These are phyloP conservation scores for Ormyrus pomaceus DNA, from an alignment of 2,888 invertebrate species.

Conservation along the genomic window DNA sequence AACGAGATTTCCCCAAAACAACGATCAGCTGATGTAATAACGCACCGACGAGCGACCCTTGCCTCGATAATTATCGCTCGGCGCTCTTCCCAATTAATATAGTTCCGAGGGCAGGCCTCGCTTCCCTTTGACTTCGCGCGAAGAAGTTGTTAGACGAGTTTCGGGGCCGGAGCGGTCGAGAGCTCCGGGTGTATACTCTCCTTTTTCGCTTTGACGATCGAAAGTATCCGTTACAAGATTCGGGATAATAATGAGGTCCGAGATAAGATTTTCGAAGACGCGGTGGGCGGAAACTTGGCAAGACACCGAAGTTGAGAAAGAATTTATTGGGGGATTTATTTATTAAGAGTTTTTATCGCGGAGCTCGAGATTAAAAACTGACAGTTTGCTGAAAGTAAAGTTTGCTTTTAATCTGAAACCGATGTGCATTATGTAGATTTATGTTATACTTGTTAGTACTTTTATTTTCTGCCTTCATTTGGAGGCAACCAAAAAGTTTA, in stretches of 20 bases:
- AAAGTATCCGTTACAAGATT: conserved; percentile 24
- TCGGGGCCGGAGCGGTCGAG: background rate
- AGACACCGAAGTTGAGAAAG: too few relatives aligned
- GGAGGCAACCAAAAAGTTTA: too few relatives aligned
- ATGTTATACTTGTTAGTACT: too few relatives aligned
- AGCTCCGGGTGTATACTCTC: background rate
- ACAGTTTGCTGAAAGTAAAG: too few relatives aligned
- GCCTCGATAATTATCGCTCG: conserved; percentile 13
- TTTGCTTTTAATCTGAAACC: too few relatives aligned
- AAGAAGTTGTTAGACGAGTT: conserved; percentile 16
- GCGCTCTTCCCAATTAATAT: conserved; percentile 30
- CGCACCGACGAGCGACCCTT: background rate
- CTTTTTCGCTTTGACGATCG: conserved; percentile 32
- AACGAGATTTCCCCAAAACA: background rate
- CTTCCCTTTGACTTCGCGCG: conserved; percentile 32
- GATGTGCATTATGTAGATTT: too few relatives aligned
- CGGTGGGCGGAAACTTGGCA: background rate
- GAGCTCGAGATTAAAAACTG: too few relatives aligned
- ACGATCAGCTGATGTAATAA: background rate
- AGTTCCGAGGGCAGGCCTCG: conserved; percentile 17
- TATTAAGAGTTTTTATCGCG: too few relatives aligned
- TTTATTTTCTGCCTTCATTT: too few relatives aligned
- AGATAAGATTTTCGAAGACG: conserved; percentile 30
- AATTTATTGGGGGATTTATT: too few relatives aligned
- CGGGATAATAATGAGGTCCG: conserved; percentile 17